Evolutionary conservation across 1,140 invertebrate species (phyloP).

Genomic region (Aphis gossypii): DNA sequence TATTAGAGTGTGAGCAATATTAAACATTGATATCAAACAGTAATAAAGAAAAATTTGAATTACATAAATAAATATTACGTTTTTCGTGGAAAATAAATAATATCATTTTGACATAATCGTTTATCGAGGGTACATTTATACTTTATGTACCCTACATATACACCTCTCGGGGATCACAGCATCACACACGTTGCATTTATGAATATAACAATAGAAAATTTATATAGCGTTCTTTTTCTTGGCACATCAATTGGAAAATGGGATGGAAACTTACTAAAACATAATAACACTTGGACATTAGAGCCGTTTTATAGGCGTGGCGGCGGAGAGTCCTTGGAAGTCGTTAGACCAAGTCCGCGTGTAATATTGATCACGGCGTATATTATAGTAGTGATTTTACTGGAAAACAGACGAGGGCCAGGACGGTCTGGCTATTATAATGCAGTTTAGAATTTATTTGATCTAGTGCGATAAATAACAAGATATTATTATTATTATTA

Average conservation of each 20-base stretch:
- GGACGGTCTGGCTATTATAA: constrained; percentile 21
- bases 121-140: not conserved
- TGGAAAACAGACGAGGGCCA: not conserved
- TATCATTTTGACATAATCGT: not conserved
- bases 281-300: constrained; percentile 39
- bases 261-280: constrained; percentile 34
- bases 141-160: not conserved
- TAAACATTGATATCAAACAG: not conserved
- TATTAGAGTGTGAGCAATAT: not conserved
- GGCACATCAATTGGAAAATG: constrained; percentile 22
- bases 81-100: not conserved
- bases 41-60: not conserved
- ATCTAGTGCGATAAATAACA: constrained; percentile 47
- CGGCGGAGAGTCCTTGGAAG: not conserved
- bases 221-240: not conserved
- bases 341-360: constrained; percentile 40
- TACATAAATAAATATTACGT: not conserved
- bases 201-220: not conserved
- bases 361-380: constrained; percentile 37
- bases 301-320: constrained; percentile 37
- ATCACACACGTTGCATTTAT: not conserved
- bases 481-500: constrained; percentile 33
- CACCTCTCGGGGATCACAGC: not conserved
- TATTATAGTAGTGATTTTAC: constrained; percentile 27
- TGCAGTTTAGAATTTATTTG: constrained; percentile 44